Evolutionary conservation across 2,888 invertebrate species (phyloP), one percentile per base, ranked within the genome.

Genomic region (Dugesia japonica): DNA sequence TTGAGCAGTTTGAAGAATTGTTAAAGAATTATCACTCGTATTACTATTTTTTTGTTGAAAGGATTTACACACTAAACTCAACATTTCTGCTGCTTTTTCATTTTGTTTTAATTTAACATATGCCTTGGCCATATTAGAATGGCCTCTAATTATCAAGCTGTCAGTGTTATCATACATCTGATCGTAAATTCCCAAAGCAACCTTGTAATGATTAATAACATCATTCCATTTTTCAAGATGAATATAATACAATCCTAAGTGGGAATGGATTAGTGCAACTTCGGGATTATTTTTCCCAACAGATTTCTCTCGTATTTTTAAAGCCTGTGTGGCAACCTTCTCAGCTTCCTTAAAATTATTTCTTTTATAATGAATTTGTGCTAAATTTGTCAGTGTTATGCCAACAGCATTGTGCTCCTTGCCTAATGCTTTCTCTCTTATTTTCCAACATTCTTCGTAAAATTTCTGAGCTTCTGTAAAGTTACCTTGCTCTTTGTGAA

Each of bases 351-450:
- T 72, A 23, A 28, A 4, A 28, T 72, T 72, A 72, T 31, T 31
- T 27, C 72, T 7, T 27, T 23, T 72, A n/a, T 28, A 27, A 26
- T n/a, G 28, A 15, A 72, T 15, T 27, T 28, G 28, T 1, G 72
- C 72, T 7, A 72, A 27, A 31, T 23, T 72, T 15, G 27, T 72
- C 15, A 72, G n/a, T 4, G 72, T 72, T 4, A 31, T n/a, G 4
- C 28, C 72, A n/a, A 72, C 72, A n/a, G 9, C n/a, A 23, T 28
- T 28, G n/a, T 72, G 72, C 23, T 72, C 72, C 23, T 72, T 72
- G 4, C 72, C 72, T 20, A 28, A 72, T 15, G n/a, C 72, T 72
- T 72, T 28, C 20, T 72, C 72, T 20, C 72, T 15, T n/a, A 72
- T 4, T 72, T 72, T 72, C 15, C 4, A 31, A 4, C n/a, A 27